Evolutionary conservation across 2,797 vertebrate genomes (phyloP).

Genomic region (Benthosema pterotum): DNA sequence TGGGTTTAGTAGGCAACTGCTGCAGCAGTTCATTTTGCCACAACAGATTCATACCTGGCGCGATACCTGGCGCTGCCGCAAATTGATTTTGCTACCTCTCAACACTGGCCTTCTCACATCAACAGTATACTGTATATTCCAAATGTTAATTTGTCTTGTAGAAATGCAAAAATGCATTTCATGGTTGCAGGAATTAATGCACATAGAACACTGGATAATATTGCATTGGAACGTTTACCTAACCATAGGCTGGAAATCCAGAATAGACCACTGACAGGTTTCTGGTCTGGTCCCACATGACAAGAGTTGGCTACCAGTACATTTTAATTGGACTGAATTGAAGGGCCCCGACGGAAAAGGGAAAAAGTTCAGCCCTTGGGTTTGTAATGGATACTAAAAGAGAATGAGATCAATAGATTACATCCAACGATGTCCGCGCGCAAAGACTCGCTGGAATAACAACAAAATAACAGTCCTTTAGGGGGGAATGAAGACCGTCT

Average conservation of each 20-base stretch:
- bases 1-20: too few species aligned
- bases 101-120: too few species aligned
- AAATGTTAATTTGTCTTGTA: too few species aligned
- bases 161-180: too few species aligned
- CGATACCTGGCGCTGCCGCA: too few species aligned
- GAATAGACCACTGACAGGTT: constrained; percentile 8
- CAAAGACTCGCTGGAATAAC: background rate
- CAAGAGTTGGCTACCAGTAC: background rate
- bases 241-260: background rate
- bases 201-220: too few species aligned
- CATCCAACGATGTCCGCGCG: background rate
- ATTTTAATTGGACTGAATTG: background rate
- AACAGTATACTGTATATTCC: too few species aligned
- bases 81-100: too few species aligned
- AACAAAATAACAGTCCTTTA: background rate
- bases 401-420: background rate
- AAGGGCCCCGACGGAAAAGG: background rate
- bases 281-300: background rate
- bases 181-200: too few species aligned
- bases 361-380: background rate
- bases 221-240: background rate
- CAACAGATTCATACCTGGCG: too few species aligned
- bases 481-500: background rate
- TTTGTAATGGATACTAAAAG: background rate
- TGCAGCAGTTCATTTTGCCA: too few species aligned